Conservation (phyloP, 1,140 invertebrate genomes). For the Brachionus angularis region DNA sequence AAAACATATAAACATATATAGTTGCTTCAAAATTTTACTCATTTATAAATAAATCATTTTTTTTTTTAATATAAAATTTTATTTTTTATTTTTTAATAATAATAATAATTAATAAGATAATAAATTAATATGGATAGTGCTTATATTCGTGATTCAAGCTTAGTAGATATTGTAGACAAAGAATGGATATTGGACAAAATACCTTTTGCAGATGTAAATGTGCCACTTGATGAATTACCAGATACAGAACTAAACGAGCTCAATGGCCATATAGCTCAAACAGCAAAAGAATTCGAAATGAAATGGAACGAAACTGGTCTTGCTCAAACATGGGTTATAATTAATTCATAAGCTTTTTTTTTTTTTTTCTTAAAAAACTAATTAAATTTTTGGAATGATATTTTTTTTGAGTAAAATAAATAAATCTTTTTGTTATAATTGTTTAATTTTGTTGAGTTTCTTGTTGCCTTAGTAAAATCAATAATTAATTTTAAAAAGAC, state of each 20-base stretch:
- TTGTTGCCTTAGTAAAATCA: no score
- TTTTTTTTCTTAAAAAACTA: no score
- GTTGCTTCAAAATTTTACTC: no score
- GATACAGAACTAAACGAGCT: slow-evolving; percentile 35
- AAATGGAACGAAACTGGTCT: slow-evolving; percentile 44
- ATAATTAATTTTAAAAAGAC: no score
- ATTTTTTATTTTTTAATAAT: no score
- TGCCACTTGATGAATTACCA: slow-evolving; percentile 34
- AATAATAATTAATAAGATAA: no score
- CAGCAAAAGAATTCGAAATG: slow-evolving; percentile 40
- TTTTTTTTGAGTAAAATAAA: no score
- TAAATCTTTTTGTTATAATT: no score
- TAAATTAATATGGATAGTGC: slow-evolving; percentile 38
- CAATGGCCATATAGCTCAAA: slow-evolving; percentile 24
- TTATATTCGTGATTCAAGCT: slow-evolving; percentile 21
- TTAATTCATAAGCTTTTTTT: not conserved
- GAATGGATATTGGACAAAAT: slow-evolving; percentile 41
- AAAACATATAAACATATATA: not conserved
- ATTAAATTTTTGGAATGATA: no score
- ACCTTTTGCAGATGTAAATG: slow-evolving; percentile 28
- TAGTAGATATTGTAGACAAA: slow-evolving; percentile 39
- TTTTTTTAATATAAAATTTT: no score
- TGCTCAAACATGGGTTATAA: slow-evolving; percentile 41
- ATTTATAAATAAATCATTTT: no score
- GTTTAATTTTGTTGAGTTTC: no score